A percentile compares a stretch with the other conserved stretches of the same genome.
These are phyloP conservation scores for Drosophila picticornis DNA, from an alignment of 2,888 invertebrate species.

Conservation along the genomic window DNA sequence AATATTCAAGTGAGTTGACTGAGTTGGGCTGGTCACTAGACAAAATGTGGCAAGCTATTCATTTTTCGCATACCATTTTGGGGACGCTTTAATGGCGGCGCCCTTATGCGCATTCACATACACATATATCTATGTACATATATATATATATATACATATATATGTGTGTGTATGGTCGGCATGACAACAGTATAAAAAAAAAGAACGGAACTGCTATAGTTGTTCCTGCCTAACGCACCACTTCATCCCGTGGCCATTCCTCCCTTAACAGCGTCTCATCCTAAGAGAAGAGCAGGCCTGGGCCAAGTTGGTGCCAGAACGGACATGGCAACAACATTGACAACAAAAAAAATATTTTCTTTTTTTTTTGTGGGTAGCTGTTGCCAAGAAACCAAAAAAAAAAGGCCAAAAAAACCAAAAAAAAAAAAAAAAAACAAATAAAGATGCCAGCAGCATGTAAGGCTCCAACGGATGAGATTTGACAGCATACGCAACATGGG, in stretches of 20 bases:
- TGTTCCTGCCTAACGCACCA: constrained; percentile 49
- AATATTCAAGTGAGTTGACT: constrained; percentile 53
- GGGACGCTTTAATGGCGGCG: constrained; percentile 67
- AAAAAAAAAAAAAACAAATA: constrained; percentile 15
- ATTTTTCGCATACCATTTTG: constrained; percentile 38
- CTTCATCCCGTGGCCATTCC: constrained; percentile 16
- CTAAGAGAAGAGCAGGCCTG: constrained; percentile 50
- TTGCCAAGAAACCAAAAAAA: constrained; percentile 52
- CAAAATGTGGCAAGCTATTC: constrained; percentile 40
- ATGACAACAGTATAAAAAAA: constrained; percentile 75
- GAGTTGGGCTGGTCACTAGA: constrained; percentile 17
- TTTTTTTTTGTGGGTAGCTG: constrained; percentile 43
- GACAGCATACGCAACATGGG: constrained; percentile 80
- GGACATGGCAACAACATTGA: constrained; percentile 75
- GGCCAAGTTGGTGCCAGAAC: constrained; percentile 75
- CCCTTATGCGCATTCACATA: constrained; percentile 59
- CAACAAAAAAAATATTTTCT: constrained; percentile 40
- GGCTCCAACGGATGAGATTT: constrained; percentile 75
- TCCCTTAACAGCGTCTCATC: constrained; percentile 2
- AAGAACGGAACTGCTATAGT: constrained; percentile 71
- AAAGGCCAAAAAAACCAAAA: not conserved
- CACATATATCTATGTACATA: constrained; percentile 23
- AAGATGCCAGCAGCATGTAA: constrained; percentile 58
- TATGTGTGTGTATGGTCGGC: constrained; percentile 55
- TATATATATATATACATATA: constrained; percentile 26